Base-by-base conservation (phyloP, 2,888 invertebrate species). In the Hirtodrosophila cameraria region DNA sequence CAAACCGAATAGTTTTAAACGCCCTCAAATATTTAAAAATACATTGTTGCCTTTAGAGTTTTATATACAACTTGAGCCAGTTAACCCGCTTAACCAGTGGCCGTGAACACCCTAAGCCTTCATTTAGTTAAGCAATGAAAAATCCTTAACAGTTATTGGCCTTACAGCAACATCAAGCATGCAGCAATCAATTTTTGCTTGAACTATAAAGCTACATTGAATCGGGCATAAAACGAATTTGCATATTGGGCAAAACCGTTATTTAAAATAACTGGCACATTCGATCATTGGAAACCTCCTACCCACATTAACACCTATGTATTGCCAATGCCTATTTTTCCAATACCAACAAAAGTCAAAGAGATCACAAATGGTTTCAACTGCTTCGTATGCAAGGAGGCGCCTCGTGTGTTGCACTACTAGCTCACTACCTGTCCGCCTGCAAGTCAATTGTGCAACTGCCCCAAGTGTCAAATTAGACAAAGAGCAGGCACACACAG, bases 401-500 rank as follows among this genome's bases (percentile, higher is more conserved):
- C 66, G 70, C 61, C 71, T 57, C 38, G 13, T 46, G 45, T 57
- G 23, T 6, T 23, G 23, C 23, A 23, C 23, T 23, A 23, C 23
- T n/a, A n/a, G n/a, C 50, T 41, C 66, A 54, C 66, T 70, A 66
- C 70, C 71, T 70, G 70, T 66, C 71, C 59, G 67, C 42, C 71
- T 45, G 63, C 57, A 43, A 71, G 64, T 53, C 73, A 68, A 61
- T 79, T 76, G 68, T 66, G 70, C 68, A 66, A 80, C 63, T 69
- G 80, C 81, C 81, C 75, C 69, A 75, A 80, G 84, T 81, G 81
- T 81, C 81, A 81, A 84, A 81, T 81, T 81, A 81, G 81, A 68
- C 73, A 75, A 84, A 72, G 64, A 61, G 75, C 74, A 43, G 67
- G 55, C 50, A 42, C 65, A 70, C 50, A 42, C 65, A 70, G 54